Base-by-base conservation (phyloP, 2,797 vertebrate species). In the Siniperca scherzeri region DNA sequence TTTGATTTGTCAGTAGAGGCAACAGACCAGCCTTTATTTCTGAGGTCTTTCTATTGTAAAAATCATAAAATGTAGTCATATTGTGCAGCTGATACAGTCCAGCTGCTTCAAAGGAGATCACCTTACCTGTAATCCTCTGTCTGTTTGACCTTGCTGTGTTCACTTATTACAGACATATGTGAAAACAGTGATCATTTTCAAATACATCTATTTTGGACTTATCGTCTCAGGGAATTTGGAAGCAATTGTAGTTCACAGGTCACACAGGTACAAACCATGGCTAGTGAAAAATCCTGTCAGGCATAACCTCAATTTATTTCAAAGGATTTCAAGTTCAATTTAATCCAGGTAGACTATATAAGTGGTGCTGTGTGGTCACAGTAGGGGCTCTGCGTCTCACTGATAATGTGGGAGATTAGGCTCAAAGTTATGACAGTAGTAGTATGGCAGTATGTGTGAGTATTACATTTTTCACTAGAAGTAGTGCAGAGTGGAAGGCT, bases 401-500 rank as follows among this genome's bases (percentile, higher is more conserved):
- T 80, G 86, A 82, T 92, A 85, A 85, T 72, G 66, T 52, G 53
- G 42, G 62, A 68, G 81, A 84, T 85, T 73, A 62, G 55, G 65
- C 56, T 84, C 72, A 72, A 42, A 84, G 69, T 73, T 82, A 69
- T 6, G 69, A 82, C 25, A 36, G 33, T 69, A 68, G 44, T 74
- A n/a, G n/a, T 62, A 48, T 61, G 59, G 46, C 19, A 46, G n/a
- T 30, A 57, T 62, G 66, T 68, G 65, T 12, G 56, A 74, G 46
- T 64, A 52, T 22, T 36, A 36, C 16, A 33, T 74, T 70, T 74
- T 82, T 30, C 22, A 42, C 5, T 13, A 70, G 50, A 79, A 76
- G 68, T 30, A 44, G 46, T 7, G 22, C 33, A 65, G 40, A 69
- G 61, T 22, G 22, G 25, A 75, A 48, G 22, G 13, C 3, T 64